A percentile compares a stretch with the other conserved stretches of the same genome.
Conservation (phyloP, 2,797 vertebrate genomes). For the Hypotaenidia okinawae region DNA sequence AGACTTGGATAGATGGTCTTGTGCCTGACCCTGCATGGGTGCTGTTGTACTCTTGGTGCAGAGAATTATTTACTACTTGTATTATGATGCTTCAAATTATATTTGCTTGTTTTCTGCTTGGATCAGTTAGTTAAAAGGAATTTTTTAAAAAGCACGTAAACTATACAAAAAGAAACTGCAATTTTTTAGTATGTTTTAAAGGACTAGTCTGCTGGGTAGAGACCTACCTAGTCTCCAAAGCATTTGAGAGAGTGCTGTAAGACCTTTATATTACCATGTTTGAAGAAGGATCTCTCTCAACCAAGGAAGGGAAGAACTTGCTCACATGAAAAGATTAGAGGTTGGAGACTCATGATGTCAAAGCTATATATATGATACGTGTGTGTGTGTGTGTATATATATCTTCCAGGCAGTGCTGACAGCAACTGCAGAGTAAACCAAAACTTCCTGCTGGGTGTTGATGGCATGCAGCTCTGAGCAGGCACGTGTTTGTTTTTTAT, state of each 20-base stretch:
- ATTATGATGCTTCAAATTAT: not conserved
- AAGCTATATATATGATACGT: accelerated
- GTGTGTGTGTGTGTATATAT: accelerated
- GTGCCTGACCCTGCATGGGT: not conserved
- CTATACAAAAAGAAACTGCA: not conserved
- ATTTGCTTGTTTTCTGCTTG: not conserved
- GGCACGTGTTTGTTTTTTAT: not conserved
- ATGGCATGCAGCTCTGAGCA: not conserved
- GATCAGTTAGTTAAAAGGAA: not conserved
- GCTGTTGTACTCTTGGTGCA: not conserved
- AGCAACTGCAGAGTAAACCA: not conserved
- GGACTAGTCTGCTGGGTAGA: not conserved
- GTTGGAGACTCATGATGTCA: not conserved
- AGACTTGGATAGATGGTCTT: not conserved
- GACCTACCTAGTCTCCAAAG: not conserved
- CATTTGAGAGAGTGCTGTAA: not conserved
- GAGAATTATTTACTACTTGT: not conserved
- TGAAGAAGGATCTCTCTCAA: not conserved
- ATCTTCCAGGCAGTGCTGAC: not conserved
- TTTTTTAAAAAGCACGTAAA: not conserved
- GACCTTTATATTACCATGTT: not conserved
- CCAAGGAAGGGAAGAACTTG: not conserved
- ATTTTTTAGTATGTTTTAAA: not conserved
- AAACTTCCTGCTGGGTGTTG: not conserved
- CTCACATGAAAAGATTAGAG: not conserved